Evolutionary conservation across 2,113 vertebrate genomes (phyloP), one percentile per base, ranked within the genome.

Genomic region (Muscicapa adusta): DNA sequence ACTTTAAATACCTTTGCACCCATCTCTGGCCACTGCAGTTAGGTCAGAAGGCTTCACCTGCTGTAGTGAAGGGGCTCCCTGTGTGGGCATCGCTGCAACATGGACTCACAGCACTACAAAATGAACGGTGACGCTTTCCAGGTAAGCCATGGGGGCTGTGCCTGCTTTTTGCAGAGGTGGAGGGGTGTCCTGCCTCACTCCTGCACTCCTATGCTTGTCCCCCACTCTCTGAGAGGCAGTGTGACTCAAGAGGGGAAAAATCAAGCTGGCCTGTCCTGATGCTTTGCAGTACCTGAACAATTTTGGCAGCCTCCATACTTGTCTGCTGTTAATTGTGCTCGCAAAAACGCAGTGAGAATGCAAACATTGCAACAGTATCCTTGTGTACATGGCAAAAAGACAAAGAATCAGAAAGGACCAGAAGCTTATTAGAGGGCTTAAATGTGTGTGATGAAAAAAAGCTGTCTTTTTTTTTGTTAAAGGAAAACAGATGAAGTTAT

Each of bases 1-100:
- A n/a, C 82, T 94, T 96, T 75, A 97, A 96, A 96, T 96, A 95
- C 91, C 65, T 96, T 94, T 93, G 80, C 71, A 61, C 54, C 20
- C 33, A 38, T 54, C 18, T 76, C 83, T 92, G 63, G 28, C 43
- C 24, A 6, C 79, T 38, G 60, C 19, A 12, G 31, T 43, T 58
- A 54, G 70, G 38, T 68, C 42, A 63, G 66, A 78, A 58, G 25
- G 73, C 31, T 94, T 96, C 61, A 77, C 66, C 67, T 58, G 57
- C 40, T 57, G 14, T 1, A 0, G n/a, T 1, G 1, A 54, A 71
- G 33, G 54, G 54, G 18, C 5, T 74, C 53, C 4, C 40, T 34
- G 28, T 0, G 71, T n/a, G 50, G 70, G 48, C 33, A 66, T 65
- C 1, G 1, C 26, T 71, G 42, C 78, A 75, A 81, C 54, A 93